Base-by-base conservation (phyloP, 2,888 invertebrate species). In the Clitarchus hookeri region DNA sequence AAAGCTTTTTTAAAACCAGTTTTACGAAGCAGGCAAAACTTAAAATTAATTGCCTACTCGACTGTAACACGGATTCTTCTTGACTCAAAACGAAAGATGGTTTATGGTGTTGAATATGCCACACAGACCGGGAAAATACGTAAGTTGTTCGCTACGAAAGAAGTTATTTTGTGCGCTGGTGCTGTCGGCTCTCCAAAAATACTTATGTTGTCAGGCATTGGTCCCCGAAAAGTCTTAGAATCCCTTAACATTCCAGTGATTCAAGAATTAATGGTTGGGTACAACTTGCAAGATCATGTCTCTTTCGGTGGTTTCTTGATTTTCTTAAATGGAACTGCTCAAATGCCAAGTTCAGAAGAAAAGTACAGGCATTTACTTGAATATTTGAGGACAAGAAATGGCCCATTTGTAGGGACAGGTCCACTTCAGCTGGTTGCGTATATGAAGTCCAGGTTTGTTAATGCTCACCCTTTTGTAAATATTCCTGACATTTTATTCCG, bases 111-210 rank as follows among this genome's bases (percentile, higher is more conserved):
- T 65, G 65, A 65, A 19, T 65, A 65, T 23, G n/a, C 0, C 2
- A 65, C 65, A 65, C 65, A n/a, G 65, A 65, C 19, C 2, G 65
- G 65, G 16, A 65, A 65, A n/a, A 23, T 65, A 12, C 65, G n/a
- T 23, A 65, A 16, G 16, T 19, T 65, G 19, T 65, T 65, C 8
- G 65, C 65, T 65, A 65, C 19, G 8, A 65, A n/a, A 65, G 65
- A 65, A 65, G 65, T 65, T 65, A 65, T 65, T 65, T 65, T 65
- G 65, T 65, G 65, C 65, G 65, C 65, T n/a, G 65, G 65, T 65
- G 65, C 65, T 65, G 16, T 65, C 65, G 65, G 65, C n/a, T 65
- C 65, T 19, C 65, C 65, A 19, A 65, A 65, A n/a, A 65, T 65
- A 65, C 65, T 65, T 65, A 65, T 65, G 65, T 19, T 65, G 1